These are phyloP conservation scores for Gambelia wislizenii DNA, from an alignment of 2,797 vertebrate genomes.

Conservation along the genomic window DNA sequence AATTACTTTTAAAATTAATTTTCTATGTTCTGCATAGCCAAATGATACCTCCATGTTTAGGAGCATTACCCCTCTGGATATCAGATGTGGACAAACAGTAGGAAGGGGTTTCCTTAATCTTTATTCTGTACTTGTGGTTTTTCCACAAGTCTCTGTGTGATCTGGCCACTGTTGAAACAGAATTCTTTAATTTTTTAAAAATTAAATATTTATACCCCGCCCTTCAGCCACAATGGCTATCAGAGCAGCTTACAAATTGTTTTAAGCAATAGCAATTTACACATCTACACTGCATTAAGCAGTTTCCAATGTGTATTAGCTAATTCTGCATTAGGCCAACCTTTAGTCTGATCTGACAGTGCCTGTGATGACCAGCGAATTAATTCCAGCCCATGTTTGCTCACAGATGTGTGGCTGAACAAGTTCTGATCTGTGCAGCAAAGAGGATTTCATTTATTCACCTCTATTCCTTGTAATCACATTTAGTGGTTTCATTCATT, in stretches of 20 bases:
- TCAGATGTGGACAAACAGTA: not conserved
- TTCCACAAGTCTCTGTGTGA: not conserved
- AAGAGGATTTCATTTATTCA: constrained; percentile 6
- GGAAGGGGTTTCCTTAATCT: not conserved
- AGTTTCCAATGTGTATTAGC: no score
- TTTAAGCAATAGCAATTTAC: no score
- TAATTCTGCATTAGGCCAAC: not conserved
- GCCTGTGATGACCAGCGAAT: not conserved
- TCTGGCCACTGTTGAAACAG: not conserved
- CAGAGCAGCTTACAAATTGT: no score
- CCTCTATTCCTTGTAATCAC: constrained; percentile 29
- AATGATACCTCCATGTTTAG: not conserved
- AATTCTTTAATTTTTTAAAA: no score
- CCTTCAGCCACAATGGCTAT: no score
- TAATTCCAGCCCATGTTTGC: not conserved
- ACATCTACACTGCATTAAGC: no score
- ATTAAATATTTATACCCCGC: no score
- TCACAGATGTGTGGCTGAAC: not conserved
- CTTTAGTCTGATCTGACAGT: not conserved
- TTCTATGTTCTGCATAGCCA: not conserved
- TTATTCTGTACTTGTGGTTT: not conserved
- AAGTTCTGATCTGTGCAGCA: constrained; percentile 44
- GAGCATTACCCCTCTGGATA: not conserved
- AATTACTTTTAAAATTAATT: not conserved
- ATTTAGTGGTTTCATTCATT: constrained; percentile 38